Evolutionary conservation across 2,888 invertebrate species (phyloP).

Genomic region (Torymus auratus): DNA sequence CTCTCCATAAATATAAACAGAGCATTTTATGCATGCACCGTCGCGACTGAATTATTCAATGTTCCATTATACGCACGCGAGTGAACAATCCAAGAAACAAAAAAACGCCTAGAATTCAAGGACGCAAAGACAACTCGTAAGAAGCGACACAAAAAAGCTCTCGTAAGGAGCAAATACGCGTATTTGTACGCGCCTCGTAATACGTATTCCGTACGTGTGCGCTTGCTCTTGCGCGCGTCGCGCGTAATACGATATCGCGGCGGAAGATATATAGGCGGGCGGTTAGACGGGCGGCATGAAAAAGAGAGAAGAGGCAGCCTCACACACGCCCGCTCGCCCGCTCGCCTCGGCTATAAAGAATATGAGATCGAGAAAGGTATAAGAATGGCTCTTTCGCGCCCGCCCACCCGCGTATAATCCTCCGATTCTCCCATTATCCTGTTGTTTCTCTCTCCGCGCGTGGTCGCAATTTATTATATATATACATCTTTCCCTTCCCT

Average conservation of each 20-base stretch:
- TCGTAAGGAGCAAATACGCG: slow-evolving; percentile 38
- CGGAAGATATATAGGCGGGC: slow-evolving; percentile 41
- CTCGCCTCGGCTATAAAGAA: slow-evolving; percentile 60
- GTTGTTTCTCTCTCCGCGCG: slow-evolving; percentile 69
- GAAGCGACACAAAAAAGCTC: not conserved
- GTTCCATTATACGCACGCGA: no score
- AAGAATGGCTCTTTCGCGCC: slow-evolving; percentile 63
- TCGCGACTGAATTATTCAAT: no score
- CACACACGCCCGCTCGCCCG: not conserved
- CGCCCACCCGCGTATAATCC: slow-evolving; percentile 66
- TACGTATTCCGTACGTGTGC: slow-evolving; percentile 52
- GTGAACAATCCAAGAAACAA: no score
- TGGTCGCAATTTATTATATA: slow-evolving; percentile 70
- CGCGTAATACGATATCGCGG: slow-evolving; percentile 58
- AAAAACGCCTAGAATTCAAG: not conserved
- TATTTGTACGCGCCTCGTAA: slow-evolving; percentile 25
- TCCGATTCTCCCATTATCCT: slow-evolving; percentile 72
- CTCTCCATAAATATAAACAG: no score
- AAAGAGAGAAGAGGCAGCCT: slow-evolving; percentile 21
- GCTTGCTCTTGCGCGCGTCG: not conserved
- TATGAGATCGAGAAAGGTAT: slow-evolving; percentile 65
- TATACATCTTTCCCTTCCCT: slow-evolving; percentile 35
- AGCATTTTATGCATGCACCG: no score
- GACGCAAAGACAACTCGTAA: not conserved
- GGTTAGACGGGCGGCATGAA: slow-evolving; percentile 48